Evolutionary conservation across 2,888 invertebrate genomes (phyloP), one percentile per base, ranked within the genome.

Genomic region (Seladonia tumulorum): DNA sequence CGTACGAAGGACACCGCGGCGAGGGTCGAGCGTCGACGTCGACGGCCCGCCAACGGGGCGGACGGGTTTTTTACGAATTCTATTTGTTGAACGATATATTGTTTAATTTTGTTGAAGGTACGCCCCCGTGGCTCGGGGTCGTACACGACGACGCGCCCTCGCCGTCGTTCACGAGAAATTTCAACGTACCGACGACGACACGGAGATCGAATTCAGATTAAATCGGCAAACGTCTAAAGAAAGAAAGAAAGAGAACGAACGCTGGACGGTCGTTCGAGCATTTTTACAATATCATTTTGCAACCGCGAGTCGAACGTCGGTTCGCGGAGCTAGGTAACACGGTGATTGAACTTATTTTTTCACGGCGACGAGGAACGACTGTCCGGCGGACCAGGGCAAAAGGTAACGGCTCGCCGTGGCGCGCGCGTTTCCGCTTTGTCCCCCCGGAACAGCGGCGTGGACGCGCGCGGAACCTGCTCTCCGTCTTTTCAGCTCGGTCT

Each of bases 21-120:
- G 81, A 14, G 14, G 35, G 35, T 8, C 49, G 22, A 16, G 60
- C 71, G 22, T 16, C 72, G 73, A 81, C 83, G 87, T 12, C 70
- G 35, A 75, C 81, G 84, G 29, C 22, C 25, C 39, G 53, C 16
- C 75, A 42, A 80, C 68, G 80, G 71, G 63, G 70, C 42, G 42
- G 10, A 42, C 70, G 42, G 84, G 72, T 89, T 91, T 91, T 77
- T 91, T 89, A 90, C 86, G 88, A 90, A 91, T 92, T 93, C 90
- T 93, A 92, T 94, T 94, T 93, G 93, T 94, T 94, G 92, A 92
- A 87, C 84, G 86, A 92, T 94, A 90, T 91, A 94, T 94, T 93
- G 90, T 94, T 93, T 94, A 93, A 93, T 94, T 93, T 93, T 93
- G 92, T 94, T 94, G 90, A 91, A 57, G 70, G 89, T 79, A 85